phyloP scores from a whole-genome alignment of 2,797 vertebrate genomes.

The Oreortyx pictus region DNA sequence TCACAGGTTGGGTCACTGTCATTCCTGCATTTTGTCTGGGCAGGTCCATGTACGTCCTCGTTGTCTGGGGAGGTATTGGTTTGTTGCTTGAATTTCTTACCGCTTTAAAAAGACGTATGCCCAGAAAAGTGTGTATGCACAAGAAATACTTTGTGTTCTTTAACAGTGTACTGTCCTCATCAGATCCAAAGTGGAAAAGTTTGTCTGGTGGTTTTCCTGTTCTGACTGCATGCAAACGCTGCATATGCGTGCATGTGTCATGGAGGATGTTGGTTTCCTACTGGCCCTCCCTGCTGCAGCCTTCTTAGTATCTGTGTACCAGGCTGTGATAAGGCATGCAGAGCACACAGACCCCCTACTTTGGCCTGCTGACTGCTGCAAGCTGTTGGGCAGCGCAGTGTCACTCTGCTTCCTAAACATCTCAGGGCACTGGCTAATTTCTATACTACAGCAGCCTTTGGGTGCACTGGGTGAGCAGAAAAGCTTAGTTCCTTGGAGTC shows the following conservation, averaged over 20 bases:
- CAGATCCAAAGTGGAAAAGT: neutral
- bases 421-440: neutral
- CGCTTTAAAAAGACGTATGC: neutral
- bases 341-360: neutral
- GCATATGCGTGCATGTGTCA: accelerated
- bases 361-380: neutral
- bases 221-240: neutral
- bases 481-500: neutral
- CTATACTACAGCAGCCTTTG: accelerated
- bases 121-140: neutral
- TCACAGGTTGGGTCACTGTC: neutral
- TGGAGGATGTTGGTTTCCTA: neutral
- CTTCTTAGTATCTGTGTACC: neutral
- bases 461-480: neutral
- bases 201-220: neutral
- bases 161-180: neutral
- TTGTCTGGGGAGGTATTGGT: neutral
- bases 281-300: neutral
- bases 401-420: neutral
- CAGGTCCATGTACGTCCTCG: neutral
- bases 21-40: neutral
- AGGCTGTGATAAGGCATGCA: neutral
- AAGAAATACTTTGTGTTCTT: neutral
- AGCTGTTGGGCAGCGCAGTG: accelerated
- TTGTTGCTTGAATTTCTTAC: neutral